A percentile compares a stretch with the other conserved stretches of the same genome.
These are phyloP conservation scores for Lasioglossum baleicum DNA, from an alignment of 1,140 invertebrate species.

Conservation along the genomic window DNA sequence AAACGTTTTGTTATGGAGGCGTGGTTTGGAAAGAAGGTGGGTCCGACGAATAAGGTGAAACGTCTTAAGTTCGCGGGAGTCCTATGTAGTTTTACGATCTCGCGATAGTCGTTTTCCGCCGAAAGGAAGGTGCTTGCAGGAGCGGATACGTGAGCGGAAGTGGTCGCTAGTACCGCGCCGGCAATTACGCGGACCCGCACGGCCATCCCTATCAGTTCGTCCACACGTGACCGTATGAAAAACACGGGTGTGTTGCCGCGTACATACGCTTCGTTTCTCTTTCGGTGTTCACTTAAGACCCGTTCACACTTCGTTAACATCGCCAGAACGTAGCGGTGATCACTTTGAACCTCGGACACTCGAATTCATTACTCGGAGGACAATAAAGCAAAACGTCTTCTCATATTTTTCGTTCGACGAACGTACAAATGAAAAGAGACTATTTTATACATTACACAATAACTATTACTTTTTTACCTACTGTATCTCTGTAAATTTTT, in stretches of 20 bases:
- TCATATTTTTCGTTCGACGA: too few species aligned
- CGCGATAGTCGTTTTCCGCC: conserved; percentile 38
- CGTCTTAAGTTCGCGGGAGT: background rate
- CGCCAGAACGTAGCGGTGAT: too few species aligned
- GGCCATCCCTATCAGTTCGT: conserved; percentile 68
- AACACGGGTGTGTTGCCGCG: background rate
- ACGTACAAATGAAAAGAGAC: too few species aligned
- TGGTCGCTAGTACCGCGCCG: conserved; percentile 72
- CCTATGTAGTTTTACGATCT: conserved; percentile 21
- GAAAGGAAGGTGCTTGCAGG: conserved; percentile 72
- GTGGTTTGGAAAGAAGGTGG: too few species aligned
- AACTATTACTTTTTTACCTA: too few species aligned
- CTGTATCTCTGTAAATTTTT: too few species aligned
- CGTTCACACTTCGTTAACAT: background rate
- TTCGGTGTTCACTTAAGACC: conserved; percentile 1
- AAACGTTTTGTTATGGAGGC: too few species aligned
- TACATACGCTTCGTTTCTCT: background rate
- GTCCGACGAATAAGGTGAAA: background rate
- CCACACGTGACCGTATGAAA: conserved; percentile 47
- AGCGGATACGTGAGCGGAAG: conserved; percentile 76
- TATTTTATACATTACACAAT: too few species aligned
- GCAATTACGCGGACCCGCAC: conserved; percentile 73
- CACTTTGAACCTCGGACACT: too few species aligned
- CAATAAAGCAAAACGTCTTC: too few species aligned
- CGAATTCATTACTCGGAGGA: too few species aligned